Evolutionary conservation across 2,888 invertebrate species (phyloP).

Genomic region (Pseudoips prasinana): DNA sequence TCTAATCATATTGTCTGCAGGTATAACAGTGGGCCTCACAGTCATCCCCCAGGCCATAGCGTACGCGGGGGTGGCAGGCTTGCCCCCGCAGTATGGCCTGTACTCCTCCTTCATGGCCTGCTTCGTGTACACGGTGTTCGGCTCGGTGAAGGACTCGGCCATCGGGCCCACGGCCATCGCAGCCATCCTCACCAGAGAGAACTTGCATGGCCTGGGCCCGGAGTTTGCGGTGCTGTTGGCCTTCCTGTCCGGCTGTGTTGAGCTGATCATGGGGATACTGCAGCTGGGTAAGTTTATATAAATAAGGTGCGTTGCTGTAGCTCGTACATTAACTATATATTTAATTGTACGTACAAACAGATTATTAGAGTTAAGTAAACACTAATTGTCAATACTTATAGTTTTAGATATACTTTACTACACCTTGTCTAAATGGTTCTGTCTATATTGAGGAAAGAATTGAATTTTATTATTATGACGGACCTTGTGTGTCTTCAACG

Average conservation of each 20-base stretch:
- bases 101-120: constrained; percentile 97
- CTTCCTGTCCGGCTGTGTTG: constrained; percentile 87
- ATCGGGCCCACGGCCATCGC: constrained; percentile 94
- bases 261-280: constrained; percentile 86
- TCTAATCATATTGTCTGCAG: constrained; percentile 45
- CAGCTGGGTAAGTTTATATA: constrained; percentile 83
- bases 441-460: too few relatives aligned
- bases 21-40: constrained; percentile 87
- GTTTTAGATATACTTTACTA: too few relatives aligned
- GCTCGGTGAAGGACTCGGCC: constrained; percentile 86
- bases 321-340: too few relatives aligned
- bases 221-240: constrained; percentile 88
- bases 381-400: too few relatives aligned
- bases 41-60: constrained; percentile 93
- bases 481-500: too few relatives aligned
- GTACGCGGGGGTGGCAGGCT: constrained; percentile 90
- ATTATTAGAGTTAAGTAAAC: too few relatives aligned
- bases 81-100: constrained; percentile 90
- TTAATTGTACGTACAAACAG: too few relatives aligned
- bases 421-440: too few relatives aligned
- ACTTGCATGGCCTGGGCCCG: constrained; percentile 85
- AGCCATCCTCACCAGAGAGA: constrained; percentile 89
- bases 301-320: too few relatives aligned
- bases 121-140: constrained; percentile 94
- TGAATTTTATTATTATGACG: too few relatives aligned